Base-by-base conservation (phyloP, 1,140 invertebrate genomes). In the Proctacanthus coquilletti region DNA sequence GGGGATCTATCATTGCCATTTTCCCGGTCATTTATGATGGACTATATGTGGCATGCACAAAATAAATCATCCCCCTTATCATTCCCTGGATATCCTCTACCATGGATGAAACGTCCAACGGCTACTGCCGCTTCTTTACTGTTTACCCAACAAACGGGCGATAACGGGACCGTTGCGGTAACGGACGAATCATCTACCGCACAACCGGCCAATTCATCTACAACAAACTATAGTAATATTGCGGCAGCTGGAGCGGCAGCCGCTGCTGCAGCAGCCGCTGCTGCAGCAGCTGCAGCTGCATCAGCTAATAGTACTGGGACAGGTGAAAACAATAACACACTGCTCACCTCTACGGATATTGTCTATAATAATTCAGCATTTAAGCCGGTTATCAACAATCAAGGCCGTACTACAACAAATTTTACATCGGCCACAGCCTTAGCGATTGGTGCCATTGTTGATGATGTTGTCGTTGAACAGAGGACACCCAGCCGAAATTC, bases 11-110 rank as follows among this genome's bases (percentile, higher is more conserved):
- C 65, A 9, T 46, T 76, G 18, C 71, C 72, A 0, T 49, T 76
- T 15, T 68, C 72, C 0, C 56, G 70, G 9, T 70, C 56, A 42
- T 53, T 75, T 20, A 69, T 76, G 2, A 75, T 78, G 63, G 75
- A 78, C 50, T 76, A 77, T 41, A 70, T 75, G 35, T 78, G 75
- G 69, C 74, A 77, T 53, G 67, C 62, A 13, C 61, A 73, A 47
- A 64, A 66, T 3, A 6, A 54, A 65, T 11, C 60, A 58, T 14
- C 61, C 2, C 51, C 51, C n/a, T 64, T 70, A 37, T 57, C 64
- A 8, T 69, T 75, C 27, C 61, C 70, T 9, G 61, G 70, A 1
- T 76, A 73, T 34, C 62, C 67, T 3, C 50, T 75, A 15, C 66
- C 72, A 3, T 77, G 74, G 74, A 44, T 72, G 2, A 67, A 69